Conservation (phyloP, 37 sponge, comb jelly and placozoan genomes). For the Petrosia ficiformis region DNA sequence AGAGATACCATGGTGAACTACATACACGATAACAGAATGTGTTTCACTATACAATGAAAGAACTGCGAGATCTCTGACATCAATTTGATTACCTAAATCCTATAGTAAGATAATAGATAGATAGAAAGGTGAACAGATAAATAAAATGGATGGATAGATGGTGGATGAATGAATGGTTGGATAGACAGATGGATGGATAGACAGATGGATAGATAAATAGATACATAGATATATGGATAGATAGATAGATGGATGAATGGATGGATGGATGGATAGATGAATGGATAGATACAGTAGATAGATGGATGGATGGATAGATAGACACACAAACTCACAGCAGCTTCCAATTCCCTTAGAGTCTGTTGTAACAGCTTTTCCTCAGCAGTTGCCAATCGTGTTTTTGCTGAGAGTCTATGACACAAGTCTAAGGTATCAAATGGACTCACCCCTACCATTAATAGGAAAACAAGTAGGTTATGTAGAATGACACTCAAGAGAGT, state of each 20-base stretch:
- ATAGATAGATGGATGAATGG: no score
- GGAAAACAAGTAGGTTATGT: conserved; percentile 68
- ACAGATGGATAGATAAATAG: no score
- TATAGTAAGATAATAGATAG: background rate
- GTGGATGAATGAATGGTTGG: background rate
- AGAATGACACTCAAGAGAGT: conserved; percentile 52
- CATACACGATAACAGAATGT: conserved; percentile 49
- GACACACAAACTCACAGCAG: conserved; percentile 17
- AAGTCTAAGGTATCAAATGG: conserved; percentile 28
- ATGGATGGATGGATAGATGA: no score
- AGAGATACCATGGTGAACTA: conserved; percentile 58
- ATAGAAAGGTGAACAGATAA: no score
- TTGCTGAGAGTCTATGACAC: conserved; percentile 48
- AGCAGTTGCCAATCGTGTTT: conserved; percentile 46
- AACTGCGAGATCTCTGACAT: conserved; percentile 44
- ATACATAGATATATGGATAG: no score
- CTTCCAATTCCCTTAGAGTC: conserved; percentile 53
- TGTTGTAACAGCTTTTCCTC: conserved; percentile 64
- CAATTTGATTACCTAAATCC: conserved; percentile 23
- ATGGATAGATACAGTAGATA: no score
- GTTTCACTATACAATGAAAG: conserved; percentile 66
- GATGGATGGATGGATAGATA: no score
- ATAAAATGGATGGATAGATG: no score
- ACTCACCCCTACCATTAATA: conserved; percentile 54
- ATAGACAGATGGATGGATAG: no score